Evolutionary conservation across 2,888 invertebrate genomes (phyloP).

Genomic region (Pseudococcus viburni): DNA sequence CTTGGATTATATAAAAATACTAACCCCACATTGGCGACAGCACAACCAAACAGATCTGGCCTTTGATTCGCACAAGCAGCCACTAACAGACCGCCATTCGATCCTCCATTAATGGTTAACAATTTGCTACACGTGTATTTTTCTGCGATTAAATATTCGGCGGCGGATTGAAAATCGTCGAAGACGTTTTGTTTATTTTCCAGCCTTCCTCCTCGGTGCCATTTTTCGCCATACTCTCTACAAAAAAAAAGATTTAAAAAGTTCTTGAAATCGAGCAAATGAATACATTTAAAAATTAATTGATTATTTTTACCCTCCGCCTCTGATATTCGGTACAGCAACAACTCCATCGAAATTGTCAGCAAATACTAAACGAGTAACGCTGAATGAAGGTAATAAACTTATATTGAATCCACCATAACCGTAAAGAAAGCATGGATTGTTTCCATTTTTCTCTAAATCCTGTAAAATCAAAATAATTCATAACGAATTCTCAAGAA

Average conservation of each 20-base stretch:
- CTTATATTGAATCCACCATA: conserved; percentile 98
- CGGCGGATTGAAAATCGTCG: conserved; percentile 95
- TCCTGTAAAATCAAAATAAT: conserved; percentile 73
- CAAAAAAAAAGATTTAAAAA: neutral
- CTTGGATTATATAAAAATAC: conserved; percentile 69
- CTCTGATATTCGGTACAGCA: conserved; percentile 94
- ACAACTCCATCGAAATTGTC: conserved; percentile 90
- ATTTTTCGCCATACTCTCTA: conserved; percentile 96
- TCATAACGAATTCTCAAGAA: neutral
- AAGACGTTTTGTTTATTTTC: conserved; percentile 97
- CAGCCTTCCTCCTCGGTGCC: conserved; percentile 94
- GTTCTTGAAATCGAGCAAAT: neutral
- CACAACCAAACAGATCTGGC: conserved; percentile 94
- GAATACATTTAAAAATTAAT: neutral
- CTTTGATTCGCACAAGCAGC: conserved; percentile 95
- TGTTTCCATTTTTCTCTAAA: conserved; percentile 78
- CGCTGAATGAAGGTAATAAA: conserved; percentile 90
- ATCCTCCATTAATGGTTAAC: conserved; percentile 92
- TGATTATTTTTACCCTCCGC: conserved; percentile 84
- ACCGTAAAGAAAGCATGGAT: conserved; percentile 91
- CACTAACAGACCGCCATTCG: conserved; percentile 97
- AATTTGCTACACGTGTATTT: conserved; percentile 84
- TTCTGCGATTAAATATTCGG: conserved; percentile 86
- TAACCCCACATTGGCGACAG: conserved; percentile 94
- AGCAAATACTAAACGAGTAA: conserved; percentile 89